Conservation (phyloP, 2,888 invertebrate species). For the Drosophila incognita region DNA sequence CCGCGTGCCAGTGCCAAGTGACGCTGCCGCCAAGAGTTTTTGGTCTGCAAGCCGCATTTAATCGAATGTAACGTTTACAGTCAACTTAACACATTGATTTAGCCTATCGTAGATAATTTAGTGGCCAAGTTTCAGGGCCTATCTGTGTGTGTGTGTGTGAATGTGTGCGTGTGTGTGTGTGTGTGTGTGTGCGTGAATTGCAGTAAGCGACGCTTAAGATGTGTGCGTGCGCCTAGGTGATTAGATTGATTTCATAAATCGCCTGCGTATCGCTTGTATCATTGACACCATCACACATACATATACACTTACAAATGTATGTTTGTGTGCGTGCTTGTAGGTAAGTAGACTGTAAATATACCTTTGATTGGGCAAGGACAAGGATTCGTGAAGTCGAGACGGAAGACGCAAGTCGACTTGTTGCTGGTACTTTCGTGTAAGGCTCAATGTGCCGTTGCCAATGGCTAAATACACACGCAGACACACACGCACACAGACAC, state of each 20-base stretch:
- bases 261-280: constrained; percentile 52
- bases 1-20: constrained; percentile 28
- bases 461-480: background rate
- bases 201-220: constrained; percentile 3
- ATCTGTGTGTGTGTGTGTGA: constrained; percentile 6
- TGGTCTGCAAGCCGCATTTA: constrained; percentile 63
- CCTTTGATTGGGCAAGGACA: constrained; percentile 29
- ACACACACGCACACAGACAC: background rate
- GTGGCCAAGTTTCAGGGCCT: constrained; percentile 54
- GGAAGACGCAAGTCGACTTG: constrained; percentile 32
- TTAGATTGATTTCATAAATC: constrained; percentile 53
- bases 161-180: constrained; percentile 7
- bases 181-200: constrained; percentile 22
- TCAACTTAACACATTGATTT: constrained; percentile 76
- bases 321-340: constrained; percentile 12
- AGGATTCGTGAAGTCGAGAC: constrained; percentile 39
- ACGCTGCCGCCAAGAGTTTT: constrained; percentile 47
- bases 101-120: constrained; percentile 69
- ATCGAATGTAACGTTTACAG: constrained; percentile 78
- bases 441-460: constrained; percentile 10
- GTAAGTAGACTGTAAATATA: background rate
- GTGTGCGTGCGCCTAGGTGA: constrained; percentile 51
- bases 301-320: background rate
- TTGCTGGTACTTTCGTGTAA: constrained; percentile 27
- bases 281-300: constrained; percentile 23